A percentile compares a stretch with the other conserved stretches of the same genome.
Conservation (phyloP, 2,113 vertebrate genomes). For the Strix aluco region DNA sequence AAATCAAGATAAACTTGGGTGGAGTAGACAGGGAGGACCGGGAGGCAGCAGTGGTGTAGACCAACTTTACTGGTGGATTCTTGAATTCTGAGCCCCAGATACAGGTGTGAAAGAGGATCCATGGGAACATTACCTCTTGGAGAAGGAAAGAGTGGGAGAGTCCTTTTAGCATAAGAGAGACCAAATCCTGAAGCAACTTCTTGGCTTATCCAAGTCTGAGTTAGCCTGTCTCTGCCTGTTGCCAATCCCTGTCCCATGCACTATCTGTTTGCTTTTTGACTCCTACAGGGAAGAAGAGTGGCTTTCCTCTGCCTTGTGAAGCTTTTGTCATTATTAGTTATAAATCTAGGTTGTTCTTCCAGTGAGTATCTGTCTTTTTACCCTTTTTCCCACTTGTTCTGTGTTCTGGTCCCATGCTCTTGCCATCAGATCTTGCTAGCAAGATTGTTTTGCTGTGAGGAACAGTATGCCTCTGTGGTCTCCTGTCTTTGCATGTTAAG, state of each 20-base stretch:
- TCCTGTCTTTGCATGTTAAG: background rate
- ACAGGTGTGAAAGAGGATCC: background rate
- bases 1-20: background rate
- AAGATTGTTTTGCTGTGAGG: background rate
- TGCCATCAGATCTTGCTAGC: background rate
- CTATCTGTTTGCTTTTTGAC: background rate
- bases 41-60: background rate
- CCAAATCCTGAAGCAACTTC: background rate
- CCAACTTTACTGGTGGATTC: background rate
- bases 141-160: background rate
- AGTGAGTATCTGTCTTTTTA: background rate
- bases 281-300: background rate
- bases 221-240: background rate
- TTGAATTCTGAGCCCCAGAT: background rate
- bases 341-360: background rate
- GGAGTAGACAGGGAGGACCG: background rate
- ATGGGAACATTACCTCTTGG: background rate
- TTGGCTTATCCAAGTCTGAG: background rate
- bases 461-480: background rate
- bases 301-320: background rate
- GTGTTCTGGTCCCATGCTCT: background rate
- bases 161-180: background rate
- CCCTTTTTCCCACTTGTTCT: background rate
- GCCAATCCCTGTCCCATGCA: background rate
- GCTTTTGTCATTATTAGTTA: background rate